A percentile compares a stretch with the other conserved stretches of the same genome.
These are phyloP conservation scores for Avahi laniger DNA, from an alignment of 2,797 vertebrate genomes.

Conservation along the genomic window DNA sequence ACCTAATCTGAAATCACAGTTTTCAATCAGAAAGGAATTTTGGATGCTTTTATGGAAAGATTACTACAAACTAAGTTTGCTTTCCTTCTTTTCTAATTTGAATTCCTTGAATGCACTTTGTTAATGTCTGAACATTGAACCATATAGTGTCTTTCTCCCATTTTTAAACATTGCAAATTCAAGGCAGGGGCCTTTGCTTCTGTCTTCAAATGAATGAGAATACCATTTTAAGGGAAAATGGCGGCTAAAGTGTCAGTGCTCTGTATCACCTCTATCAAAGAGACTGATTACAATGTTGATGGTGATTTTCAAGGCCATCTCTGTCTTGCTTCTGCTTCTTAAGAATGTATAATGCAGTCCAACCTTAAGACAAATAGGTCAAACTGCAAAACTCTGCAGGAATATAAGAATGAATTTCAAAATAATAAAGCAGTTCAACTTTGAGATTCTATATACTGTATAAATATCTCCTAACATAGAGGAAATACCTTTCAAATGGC, in stretches of 20 bases:
- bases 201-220: constrained; percentile 59
- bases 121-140: constrained; percentile 66
- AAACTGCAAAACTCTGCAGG: constrained; percentile 51
- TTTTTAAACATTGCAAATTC: constrained; percentile 56
- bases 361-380: constrained; percentile 77
- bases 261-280: constrained; percentile 74
- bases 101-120: constrained; percentile 39
- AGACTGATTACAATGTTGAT: constrained; percentile 61
- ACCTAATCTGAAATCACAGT: constrained; percentile 56
- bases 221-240: constrained; percentile 44
- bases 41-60: constrained; percentile 58
- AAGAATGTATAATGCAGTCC: constrained; percentile 72
- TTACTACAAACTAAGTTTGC: constrained; percentile 46
- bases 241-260: not conserved
- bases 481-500: not conserved
- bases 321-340: constrained; percentile 61
- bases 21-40: constrained; percentile 73
- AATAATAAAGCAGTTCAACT: constrained; percentile 44
- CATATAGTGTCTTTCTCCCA: constrained; percentile 60
- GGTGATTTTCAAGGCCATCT: constrained; percentile 66
- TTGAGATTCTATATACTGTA: constrained; percentile 26
- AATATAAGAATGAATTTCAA: constrained; percentile 52
- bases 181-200: constrained; percentile 46
- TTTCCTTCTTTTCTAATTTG: constrained; percentile 51
- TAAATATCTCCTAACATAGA: constrained; percentile 46